phyloP scores from a whole-genome alignment of 1,140 invertebrate species.

The Diachasmimorpha longicaudata region DNA sequence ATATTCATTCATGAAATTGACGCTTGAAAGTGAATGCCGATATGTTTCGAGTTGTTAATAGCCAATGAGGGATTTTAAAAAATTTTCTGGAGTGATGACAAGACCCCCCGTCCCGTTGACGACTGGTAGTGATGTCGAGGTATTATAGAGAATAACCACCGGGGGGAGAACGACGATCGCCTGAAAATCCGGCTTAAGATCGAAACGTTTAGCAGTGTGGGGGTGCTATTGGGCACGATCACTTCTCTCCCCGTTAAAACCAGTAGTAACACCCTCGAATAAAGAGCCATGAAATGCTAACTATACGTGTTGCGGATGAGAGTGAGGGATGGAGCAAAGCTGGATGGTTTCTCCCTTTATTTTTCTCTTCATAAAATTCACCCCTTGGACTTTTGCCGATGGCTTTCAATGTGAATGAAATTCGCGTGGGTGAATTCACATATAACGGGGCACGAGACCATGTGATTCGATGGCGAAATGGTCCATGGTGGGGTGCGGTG shows the following conservation, averaged over 20 bases:
- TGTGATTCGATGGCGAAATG: conserved; percentile 9
- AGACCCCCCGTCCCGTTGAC: conserved; percentile 6
- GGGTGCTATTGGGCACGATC: conserved; percentile 27
- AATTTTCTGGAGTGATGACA: background rate
- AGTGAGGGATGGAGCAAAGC: background rate
- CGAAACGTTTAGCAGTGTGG: conserved; percentile 45
- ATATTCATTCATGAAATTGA: no score
- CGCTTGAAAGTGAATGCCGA: background rate
- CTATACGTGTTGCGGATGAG: conserved; percentile 40
- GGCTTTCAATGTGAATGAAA: background rate
- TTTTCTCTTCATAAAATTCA: background rate
- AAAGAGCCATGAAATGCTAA: conserved; percentile 52
- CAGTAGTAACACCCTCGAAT: conserved; percentile 45
- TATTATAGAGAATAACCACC: conserved; percentile 10
- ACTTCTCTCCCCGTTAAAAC: background rate
- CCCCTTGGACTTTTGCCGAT: background rate
- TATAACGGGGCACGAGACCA: background rate
- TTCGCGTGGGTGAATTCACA: conserved; percentile 23
- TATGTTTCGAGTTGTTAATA: no score
- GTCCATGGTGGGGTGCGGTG: background rate
- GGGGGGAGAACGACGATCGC: conserved; percentile 32
- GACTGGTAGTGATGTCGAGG: conserved; percentile 12
- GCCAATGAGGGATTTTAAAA: background rate
- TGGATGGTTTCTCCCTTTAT: background rate
- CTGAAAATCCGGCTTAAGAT: conserved; percentile 49